These are phyloP conservation scores for Apteryx mantelli DNA, from an alignment of 2,113 vertebrate species.

Conservation along the genomic window DNA sequence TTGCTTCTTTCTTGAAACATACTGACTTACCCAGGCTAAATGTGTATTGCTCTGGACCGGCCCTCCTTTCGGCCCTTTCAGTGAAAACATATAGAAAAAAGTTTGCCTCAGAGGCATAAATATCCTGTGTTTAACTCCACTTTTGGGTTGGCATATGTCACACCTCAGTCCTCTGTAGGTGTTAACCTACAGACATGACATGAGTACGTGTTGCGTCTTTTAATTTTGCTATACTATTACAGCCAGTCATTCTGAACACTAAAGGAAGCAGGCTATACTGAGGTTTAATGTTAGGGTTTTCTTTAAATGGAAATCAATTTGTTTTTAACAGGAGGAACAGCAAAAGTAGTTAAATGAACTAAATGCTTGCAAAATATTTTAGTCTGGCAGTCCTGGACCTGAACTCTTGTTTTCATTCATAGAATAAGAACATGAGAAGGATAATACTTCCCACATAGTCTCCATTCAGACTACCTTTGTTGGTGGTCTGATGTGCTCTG, in stretches of 20 bases:
- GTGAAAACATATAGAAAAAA: background rate
- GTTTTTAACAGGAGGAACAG: background rate
- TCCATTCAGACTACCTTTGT: background rate
- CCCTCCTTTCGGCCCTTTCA: background rate
- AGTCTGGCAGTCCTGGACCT: background rate
- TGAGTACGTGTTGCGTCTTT: background rate
- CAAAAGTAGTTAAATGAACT: background rate
- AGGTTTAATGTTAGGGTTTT: background rate
- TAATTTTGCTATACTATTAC: background rate
- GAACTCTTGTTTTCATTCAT: background rate
- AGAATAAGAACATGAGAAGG: background rate
- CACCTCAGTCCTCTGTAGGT: background rate
- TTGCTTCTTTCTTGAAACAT: background rate
- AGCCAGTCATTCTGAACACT: background rate
- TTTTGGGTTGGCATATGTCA: background rate
- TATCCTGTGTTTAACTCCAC: background rate
- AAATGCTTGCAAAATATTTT: background rate
- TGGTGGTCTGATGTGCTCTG: background rate
- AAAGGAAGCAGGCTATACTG: accelerated
- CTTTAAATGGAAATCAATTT: background rate
- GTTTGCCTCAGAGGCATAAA: background rate
- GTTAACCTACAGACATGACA: background rate
- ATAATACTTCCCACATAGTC: background rate
- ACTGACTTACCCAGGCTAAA: background rate
- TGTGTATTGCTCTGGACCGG: accelerated